A percentile compares a stretch with the other conserved stretches of the same genome.
These are phyloP conservation scores for Anastrepha ludens DNA, from an alignment of 1,140 invertebrate genomes.

Conservation along the genomic window DNA sequence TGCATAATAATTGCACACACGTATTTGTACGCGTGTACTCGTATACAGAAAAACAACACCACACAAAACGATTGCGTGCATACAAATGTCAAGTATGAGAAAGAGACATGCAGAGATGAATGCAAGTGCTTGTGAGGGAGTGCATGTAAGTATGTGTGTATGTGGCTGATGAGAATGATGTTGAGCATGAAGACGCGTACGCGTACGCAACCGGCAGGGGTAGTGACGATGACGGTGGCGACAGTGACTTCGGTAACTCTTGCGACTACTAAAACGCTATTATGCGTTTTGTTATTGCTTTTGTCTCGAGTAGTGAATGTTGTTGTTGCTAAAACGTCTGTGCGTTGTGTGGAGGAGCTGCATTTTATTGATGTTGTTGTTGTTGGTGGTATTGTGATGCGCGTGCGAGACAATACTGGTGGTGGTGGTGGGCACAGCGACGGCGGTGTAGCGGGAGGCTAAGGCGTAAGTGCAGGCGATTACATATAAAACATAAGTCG, in stretches of 20 bases:
- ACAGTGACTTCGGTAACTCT: slow-evolving; percentile 27
- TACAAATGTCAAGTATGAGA: slow-evolving; percentile 30
- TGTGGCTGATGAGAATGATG: not conserved
- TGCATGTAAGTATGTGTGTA: not conserved
- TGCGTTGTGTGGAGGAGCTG: slow-evolving; percentile 25
- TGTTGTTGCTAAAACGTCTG: slow-evolving; percentile 37
- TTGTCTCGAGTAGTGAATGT: not conserved
- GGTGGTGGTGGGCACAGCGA: not conserved
- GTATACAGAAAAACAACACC: not conserved
- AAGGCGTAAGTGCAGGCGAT: not conserved
- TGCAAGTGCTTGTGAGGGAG: not conserved
- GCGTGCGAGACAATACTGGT: slow-evolving; percentile 5
- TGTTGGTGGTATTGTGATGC: slow-evolving; percentile 28
- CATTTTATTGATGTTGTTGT: slow-evolving; percentile 23
- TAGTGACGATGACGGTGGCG: not conserved
- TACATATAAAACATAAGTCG: not conserved
- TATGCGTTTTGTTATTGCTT: not conserved
- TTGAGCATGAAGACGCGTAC: not conserved
- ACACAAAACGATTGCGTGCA: not conserved
- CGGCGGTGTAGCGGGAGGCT: not conserved
- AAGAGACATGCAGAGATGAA: not conserved
- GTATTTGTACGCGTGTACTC: not conserved
- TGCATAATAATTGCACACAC: not conserved
- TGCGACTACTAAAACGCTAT: not conserved
- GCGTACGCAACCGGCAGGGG: not conserved